phyloP scores from a whole-genome alignment of 2,113 vertebrate species.

The Ophiodon elongatus region DNA sequence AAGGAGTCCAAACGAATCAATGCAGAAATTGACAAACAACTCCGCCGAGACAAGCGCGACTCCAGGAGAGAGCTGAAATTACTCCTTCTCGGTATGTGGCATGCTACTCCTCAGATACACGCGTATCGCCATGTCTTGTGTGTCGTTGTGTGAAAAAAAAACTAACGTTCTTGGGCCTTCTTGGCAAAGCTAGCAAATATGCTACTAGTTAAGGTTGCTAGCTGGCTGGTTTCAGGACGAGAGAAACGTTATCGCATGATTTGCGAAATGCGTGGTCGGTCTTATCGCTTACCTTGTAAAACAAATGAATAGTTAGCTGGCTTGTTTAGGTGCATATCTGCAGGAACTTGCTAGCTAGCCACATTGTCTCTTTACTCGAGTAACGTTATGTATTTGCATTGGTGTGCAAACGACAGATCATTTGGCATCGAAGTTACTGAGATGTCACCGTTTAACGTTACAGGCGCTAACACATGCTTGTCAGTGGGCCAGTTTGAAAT shows the following conservation, averaged over 20 bases:
- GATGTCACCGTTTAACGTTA: conserved; percentile 31
- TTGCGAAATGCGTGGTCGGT: conserved; percentile 23
- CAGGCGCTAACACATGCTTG: conserved; percentile 59
- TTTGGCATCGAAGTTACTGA: conserved; percentile 44
- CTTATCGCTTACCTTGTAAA: neutral
- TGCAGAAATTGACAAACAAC: conserved; percentile 98
- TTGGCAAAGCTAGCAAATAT: conserved; percentile 70
- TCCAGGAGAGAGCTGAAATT: conserved; percentile 94
- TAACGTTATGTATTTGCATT: conserved; percentile 5
- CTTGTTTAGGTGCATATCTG: conserved; percentile 9
- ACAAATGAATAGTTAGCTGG: neutral
- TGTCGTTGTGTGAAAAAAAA: conserved; percentile 42
- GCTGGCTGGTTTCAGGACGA: conserved; percentile 40
- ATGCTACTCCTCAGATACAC: neutral
- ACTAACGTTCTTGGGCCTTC: conserved; percentile 69
- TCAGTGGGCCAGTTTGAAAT: conserved; percentile 24
- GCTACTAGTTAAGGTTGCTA: conserved; percentile 74
- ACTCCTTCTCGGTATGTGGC: conserved; percentile 90
- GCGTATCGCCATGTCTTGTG: conserved; percentile 11
- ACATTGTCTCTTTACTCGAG: conserved; percentile 4
- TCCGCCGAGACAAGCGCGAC: conserved; percentile 96
- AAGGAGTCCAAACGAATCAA: conserved; percentile 99
- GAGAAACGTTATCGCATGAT: conserved; percentile 26
- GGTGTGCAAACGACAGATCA: conserved; percentile 24
- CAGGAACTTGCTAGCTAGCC: neutral